Base-by-base conservation (phyloP, 2,888 invertebrate genomes). In the Taphrorychus bicolor region DNA sequence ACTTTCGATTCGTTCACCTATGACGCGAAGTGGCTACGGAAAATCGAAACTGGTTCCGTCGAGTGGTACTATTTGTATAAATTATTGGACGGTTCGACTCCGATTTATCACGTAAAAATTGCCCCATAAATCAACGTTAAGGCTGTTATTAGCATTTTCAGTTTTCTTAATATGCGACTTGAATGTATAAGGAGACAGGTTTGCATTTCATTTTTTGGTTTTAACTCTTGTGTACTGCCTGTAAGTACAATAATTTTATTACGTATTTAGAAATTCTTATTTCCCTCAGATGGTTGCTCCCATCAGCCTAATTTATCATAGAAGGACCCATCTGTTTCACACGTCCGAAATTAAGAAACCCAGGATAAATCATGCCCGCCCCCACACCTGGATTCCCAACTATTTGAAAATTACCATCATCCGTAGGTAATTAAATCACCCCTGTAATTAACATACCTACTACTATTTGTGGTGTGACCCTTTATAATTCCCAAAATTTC, bases 321-420 rank as follows among this genome's bases (percentile, higher is more conserved):
- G 11, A 19, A 7, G 11, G 14, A n/a, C 21, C 24, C 16, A 54
- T 54, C n/a, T 19, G 42, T 57, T 57, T 42, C 42, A 42, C 57
- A 42, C 42, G 57, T 42, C 57, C 42, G 9, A 14, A 42, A 42
- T 16, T 17, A 14, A 57, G 42, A 57, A 57, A 18, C 14, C 17
- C 4, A 16, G 40, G 42, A 57, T 57, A 57, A 57, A 57, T 57
- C 57, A 57, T 9, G 18, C 21, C 63, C 62, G 62, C 68, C 62
- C 58, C 59, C 68, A 63, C 68, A 68, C 63, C 68, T 68, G 68
- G 68, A 57, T 40, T 45, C 48, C 54, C 41, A 59, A 63, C 61
- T 63, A 57, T 57, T 57, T 41, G n/a, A 19, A 57, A 57, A 57
- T 57, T 40, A 57, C 40, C 9, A 41, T 57, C 42, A 18, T 57